These are phyloP conservation scores for Drosophila macrothrix DNA, from an alignment of 2,888 invertebrate genomes.

Conservation along the genomic window DNA sequence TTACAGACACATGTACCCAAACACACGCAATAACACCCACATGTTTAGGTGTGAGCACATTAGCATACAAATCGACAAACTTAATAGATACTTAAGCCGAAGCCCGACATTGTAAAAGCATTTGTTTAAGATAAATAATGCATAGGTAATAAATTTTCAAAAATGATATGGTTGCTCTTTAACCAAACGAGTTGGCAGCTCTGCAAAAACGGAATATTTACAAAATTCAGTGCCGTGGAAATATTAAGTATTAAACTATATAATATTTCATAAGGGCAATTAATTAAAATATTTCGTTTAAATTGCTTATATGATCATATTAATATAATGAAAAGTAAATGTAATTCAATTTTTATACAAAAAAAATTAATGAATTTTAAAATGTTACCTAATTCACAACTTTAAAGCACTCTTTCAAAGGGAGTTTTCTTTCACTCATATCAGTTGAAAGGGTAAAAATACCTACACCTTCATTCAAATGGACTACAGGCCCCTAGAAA, in stretches of 20 bases:
- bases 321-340: background rate
- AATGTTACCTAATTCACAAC: no score
- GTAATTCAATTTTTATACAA: background rate
- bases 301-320: background rate
- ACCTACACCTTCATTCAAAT: no score
- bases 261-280: background rate
- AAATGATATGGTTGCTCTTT: slow-evolving; percentile 26
- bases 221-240: background rate
- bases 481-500: no score
- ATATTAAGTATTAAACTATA: background rate
- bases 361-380: background rate
- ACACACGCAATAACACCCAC: slow-evolving; percentile 10
- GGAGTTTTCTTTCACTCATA: no score
- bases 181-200: slow-evolving; percentile 14
- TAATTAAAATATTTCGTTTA: no score
- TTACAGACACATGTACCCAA: slow-evolving; percentile 17
- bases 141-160: slow-evolving; percentile 50
- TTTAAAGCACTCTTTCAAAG: no score
- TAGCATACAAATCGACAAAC: slow-evolving; percentile 55
- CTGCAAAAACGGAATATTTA: background rate
- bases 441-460: no score
- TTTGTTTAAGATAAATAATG: slow-evolving; percentile 52
- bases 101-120: slow-evolving; percentile 8
- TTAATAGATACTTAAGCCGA: slow-evolving; percentile 61
- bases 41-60: slow-evolving; percentile 33